Conservation (phyloP, 2,113 vertebrate genomes). For the Gymnocephalus cernua region DNA sequence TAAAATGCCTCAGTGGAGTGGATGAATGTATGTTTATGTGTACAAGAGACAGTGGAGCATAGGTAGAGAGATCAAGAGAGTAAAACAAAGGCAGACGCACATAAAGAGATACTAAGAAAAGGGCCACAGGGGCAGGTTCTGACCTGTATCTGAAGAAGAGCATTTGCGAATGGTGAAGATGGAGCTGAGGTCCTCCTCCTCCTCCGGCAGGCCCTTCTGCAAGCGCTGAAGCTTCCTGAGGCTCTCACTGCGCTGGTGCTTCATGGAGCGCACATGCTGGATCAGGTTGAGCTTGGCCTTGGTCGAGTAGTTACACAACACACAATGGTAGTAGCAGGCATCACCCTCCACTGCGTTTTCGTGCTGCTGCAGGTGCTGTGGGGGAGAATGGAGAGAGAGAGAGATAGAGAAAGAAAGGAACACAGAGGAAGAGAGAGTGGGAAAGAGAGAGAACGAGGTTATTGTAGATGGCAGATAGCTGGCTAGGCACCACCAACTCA, state of each 20-base stretch:
- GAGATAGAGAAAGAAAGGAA: constrained; percentile 26
- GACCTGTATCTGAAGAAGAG: constrained; percentile 91
- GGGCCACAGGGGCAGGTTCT: constrained; percentile 68
- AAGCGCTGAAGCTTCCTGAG: constrained; percentile 95
- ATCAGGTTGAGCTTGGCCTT: constrained; percentile 99
- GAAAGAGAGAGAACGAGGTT: constrained; percentile 67
- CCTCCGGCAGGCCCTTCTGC: constrained; percentile 96
- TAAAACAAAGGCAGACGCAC: background rate
- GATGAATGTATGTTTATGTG: constrained; percentile 17
- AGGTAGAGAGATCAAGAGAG: constrained; percentile 2
- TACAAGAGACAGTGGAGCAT: background rate
- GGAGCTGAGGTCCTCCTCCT: constrained; percentile 94
- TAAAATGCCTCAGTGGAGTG: background rate
- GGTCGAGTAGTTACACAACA: constrained; percentile 97
- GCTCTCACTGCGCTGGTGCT: constrained; percentile 97
- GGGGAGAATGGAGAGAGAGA: constrained; percentile 54
- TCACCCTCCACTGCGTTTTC: constrained; percentile 95
- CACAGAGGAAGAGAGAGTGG: constrained; percentile 34
- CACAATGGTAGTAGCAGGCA: constrained; percentile 97
- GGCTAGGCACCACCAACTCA: constrained; percentile 76
- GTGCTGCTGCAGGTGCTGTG: constrained; percentile 97
- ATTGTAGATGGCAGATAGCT: constrained; percentile 78
- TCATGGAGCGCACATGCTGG: constrained; percentile 98
- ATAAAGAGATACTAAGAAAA: background rate
- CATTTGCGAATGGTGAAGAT: constrained; percentile 98